phyloP scores from a whole-genome alignment of 2,797 vertebrate species.

The Urosaurus nigricauda region DNA sequence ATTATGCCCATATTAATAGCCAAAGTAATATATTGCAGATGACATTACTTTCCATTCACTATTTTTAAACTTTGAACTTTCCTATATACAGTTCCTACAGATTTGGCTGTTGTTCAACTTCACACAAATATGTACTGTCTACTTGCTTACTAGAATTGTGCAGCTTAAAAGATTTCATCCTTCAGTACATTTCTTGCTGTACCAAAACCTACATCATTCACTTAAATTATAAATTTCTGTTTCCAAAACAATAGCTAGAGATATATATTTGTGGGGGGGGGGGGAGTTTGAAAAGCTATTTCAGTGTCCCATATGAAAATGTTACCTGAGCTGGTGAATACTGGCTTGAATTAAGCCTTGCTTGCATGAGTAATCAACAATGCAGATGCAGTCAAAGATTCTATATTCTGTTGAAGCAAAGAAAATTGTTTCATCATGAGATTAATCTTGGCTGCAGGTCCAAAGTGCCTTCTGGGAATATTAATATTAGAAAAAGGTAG shows the following conservation, averaged over 20 bases:
- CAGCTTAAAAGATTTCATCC: not conserved
- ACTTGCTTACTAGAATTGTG: not conserved
- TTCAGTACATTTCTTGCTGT: not conserved
- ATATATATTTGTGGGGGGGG: not conserved
- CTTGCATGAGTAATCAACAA: not conserved
- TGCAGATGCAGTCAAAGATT: not conserved
- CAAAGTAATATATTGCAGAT: too few species aligned
- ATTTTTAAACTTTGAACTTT: too few species aligned
- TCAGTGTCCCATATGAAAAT: not conserved
- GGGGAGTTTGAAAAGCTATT: not conserved
- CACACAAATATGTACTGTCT: not conserved
- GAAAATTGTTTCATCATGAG: not conserved
- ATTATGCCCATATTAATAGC: too few species aligned
- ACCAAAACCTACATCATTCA: not conserved
- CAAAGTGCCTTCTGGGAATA: conserved; percentile 16
- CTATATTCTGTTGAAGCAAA: conserved; percentile 7
- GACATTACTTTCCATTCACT: too few species aligned
- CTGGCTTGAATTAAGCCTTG: conserved; percentile 8
- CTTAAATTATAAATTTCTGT: not conserved
- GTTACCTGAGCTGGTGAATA: not conserved
- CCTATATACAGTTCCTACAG: not conserved
- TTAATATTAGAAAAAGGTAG: not conserved
- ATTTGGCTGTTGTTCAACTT: not conserved
- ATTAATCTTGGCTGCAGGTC: not conserved
- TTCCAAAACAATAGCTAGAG: not conserved